Conservation (phyloP, 2,888 invertebrate genomes). For the Shargacucullia verbasci region DNA sequence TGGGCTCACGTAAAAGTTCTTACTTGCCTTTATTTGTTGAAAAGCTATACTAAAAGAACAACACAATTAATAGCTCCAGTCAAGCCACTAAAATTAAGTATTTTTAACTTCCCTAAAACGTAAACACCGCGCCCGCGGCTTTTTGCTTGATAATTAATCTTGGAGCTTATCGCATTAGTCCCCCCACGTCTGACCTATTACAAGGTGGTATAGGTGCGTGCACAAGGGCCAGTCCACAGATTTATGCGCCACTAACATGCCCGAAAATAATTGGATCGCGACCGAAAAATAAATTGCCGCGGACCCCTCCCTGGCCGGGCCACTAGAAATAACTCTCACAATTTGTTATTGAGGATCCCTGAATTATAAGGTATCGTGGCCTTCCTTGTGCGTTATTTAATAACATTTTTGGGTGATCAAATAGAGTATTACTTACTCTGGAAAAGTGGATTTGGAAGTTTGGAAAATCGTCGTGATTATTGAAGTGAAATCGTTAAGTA, state of each 20-base stretch:
- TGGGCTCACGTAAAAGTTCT: slow-evolving; percentile 10
- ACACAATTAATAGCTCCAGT: slow-evolving; percentile 11
- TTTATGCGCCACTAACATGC: slow-evolving; percentile 83
- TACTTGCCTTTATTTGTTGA: slow-evolving; percentile 1
- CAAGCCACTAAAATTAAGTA: slow-evolving; percentile 9
- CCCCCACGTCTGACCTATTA: slow-evolving; percentile 67
- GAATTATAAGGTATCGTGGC: slow-evolving; percentile 67
- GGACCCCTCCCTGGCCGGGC: slow-evolving; percentile 60
- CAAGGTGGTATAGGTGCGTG: slow-evolving; percentile 64
- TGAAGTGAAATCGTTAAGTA: slow-evolving; percentile 27
- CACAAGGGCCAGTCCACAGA: slow-evolving; percentile 69
- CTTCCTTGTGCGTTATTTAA: slow-evolving; percentile 53
- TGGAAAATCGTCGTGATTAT: slow-evolving; percentile 50
- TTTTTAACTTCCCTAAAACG: slow-evolving; percentile 47
- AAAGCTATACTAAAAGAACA: no score
- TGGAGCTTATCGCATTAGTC: slow-evolving; percentile 69
- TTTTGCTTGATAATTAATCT: slow-evolving; percentile 68
- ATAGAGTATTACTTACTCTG: slow-evolving; percentile 47
- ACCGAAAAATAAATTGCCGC: slow-evolving; percentile 85
- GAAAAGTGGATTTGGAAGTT: slow-evolving; percentile 47
- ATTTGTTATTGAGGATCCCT: slow-evolving; percentile 78
- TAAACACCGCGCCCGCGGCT: slow-evolving; percentile 50
- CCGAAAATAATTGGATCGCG: slow-evolving; percentile 87
- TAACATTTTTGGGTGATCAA: slow-evolving; percentile 55
- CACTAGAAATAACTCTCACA: slow-evolving; percentile 74